These are phyloP conservation scores for Neoascia interrupta DNA, from an alignment of 2,888 invertebrate species.

Conservation along the genomic window DNA sequence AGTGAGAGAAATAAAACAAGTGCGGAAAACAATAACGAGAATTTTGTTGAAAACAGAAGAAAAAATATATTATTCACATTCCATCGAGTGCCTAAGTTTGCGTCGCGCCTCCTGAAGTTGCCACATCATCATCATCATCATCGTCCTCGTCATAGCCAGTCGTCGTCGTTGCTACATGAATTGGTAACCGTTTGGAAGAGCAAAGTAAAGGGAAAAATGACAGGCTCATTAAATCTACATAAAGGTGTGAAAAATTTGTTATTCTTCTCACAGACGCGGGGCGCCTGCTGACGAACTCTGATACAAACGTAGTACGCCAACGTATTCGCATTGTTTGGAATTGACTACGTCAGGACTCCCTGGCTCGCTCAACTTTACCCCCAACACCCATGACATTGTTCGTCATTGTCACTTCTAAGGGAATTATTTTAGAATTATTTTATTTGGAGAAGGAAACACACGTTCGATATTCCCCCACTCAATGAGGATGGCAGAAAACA, in stretches of 20 bases:
- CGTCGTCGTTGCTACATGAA: too few relatives aligned
- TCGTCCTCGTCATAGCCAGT: too few relatives aligned
- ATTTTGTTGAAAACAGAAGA: background rate
- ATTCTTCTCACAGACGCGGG: conserved; percentile 42
- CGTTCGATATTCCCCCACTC: background rate
- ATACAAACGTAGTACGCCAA: too few relatives aligned
- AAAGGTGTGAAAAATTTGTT: conserved; percentile 59
- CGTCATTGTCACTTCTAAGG: conserved; percentile 39
- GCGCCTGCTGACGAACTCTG: conserved; percentile 14
- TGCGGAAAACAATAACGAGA: background rate
- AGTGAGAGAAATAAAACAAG: conserved; percentile 1
- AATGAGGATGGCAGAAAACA: conserved; percentile 3
- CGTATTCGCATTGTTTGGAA: too few relatives aligned
- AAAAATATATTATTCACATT: conserved; percentile 26
- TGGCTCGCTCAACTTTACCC: background rate
- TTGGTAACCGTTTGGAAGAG: conserved; percentile 5
- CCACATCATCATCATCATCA: conserved; percentile 43
- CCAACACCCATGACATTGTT: conserved; percentile 11
- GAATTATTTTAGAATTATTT: conserved; percentile 42
- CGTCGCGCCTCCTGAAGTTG: conserved; percentile 2
- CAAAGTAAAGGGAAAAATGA: background rate
- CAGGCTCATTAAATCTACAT: conserved; percentile 62
- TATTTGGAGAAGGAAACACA: conserved; percentile 27
- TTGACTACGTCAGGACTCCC: background rate
- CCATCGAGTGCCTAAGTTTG: conserved; percentile 27